Base-by-base conservation (phyloP, 2,888 invertebrate genomes). In the Macrosiphum euphorbiae region DNA sequence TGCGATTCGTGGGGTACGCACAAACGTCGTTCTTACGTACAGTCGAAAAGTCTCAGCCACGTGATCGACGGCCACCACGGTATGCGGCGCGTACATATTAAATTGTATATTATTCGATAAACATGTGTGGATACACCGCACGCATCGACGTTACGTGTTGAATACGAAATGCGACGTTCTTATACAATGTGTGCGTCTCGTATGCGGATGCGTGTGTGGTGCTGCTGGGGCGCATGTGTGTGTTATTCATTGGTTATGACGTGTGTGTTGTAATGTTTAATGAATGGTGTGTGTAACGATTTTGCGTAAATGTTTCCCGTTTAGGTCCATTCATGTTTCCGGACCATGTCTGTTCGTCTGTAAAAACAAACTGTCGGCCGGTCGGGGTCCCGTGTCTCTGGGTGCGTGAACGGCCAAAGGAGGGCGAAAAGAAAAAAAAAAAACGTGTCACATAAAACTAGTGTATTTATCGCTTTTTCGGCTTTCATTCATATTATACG, bases 301-400 rank as follows among this genome's bases (percentile, higher is more conserved):
- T 94, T 94, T 44, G 94, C 94, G 90, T 94, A 85, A 86, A 89
- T 52, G 89, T 61, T 88, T 85, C 88, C 16, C 61, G 94, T 90
- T 58, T 24, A 85, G 94, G 93, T 90, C 94, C 94, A 94, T 94
- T 94, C 94, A 94, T 94, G 90, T 86, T 94, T 94, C 94, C 90
- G 94, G 58, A 35, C 58, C 28, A 26, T 85, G 78, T 88, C 50
- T 88, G 92, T 55, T 92, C 52, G 78, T 88, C 92, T 92, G 78
- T 92, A 55, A 92, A 92, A 92, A 92, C 92, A 88, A 50, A 35
- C 41, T 84, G n/a, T 91, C 44, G 86, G 44, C n/a, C 86, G 67
- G 58, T n/a, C 88, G 50, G 87, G 61, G 87, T 44, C 13, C 44
- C 8, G 35, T 50, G 52, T 84, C 52, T 41, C 7, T 1, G 85